Evolutionary conservation across 2,888 invertebrate genomes (phyloP).

Genomic region (Siphonodentalium dalli): DNA sequence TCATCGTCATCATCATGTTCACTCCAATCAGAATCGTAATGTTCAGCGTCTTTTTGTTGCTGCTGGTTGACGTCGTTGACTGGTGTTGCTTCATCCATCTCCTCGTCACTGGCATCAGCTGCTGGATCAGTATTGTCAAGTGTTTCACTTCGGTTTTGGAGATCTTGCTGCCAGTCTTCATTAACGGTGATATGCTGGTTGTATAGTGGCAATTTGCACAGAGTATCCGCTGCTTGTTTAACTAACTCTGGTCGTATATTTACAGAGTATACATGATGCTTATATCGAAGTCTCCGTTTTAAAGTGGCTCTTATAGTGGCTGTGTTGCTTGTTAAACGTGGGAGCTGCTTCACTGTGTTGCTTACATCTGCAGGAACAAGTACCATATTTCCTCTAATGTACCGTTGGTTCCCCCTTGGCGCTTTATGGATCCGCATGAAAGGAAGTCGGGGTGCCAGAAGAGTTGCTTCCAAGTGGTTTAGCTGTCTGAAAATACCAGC

Average conservation of each 20-base stretch:
- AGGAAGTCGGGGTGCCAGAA: conserved; percentile 11
- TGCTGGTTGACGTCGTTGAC: background rate
- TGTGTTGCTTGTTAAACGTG: conserved; percentile 1
- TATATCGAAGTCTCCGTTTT: conserved; percentile 3
- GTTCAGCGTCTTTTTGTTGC: background rate
- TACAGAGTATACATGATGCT: conserved; percentile 5
- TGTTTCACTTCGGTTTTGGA: no score
- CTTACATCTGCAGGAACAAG: conserved; percentile 14
- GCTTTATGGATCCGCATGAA: conserved; percentile 18
- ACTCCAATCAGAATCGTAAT: conserved; percentile 8
- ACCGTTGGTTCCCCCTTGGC: conserved; percentile 10
- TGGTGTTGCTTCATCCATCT: background rate
- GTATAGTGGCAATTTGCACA: conserved; percentile 14
- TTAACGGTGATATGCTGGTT: conserved; percentile 17
- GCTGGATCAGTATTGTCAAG: conserved; percentile 2
- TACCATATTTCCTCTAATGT: conserved; percentile 9
- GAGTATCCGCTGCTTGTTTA: conserved; percentile 3
- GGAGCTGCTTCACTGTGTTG: conserved; percentile 9
- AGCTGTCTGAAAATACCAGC: conserved; percentile 17
- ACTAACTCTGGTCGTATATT: conserved; percentile 15
- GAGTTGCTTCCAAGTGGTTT: conserved; percentile 7
- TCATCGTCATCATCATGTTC: conserved; percentile 9
- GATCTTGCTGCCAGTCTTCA: no score
- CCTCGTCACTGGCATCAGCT: background rate
- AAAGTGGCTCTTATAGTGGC: conserved; percentile 8